Conservation (phyloP, 2,797 vertebrate genomes). For the Ambastaia sidthimunki region DNA sequence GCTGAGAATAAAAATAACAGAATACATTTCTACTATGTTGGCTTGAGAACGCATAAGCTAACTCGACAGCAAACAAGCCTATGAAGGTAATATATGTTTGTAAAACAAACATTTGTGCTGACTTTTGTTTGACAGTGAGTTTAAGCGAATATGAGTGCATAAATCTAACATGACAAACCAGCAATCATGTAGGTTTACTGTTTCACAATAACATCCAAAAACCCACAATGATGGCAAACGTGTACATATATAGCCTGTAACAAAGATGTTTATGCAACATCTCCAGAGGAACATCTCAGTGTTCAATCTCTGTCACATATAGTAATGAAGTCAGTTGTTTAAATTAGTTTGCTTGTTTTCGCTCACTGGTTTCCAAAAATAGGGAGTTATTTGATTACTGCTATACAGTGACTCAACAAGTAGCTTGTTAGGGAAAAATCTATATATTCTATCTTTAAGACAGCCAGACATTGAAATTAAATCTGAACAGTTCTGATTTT, state of each 20-base stretch:
- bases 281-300: conserved; percentile 13
- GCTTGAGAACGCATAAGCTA: conserved; percentile 1
- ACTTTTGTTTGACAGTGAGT: conserved; percentile 38
- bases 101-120: conserved; percentile 34
- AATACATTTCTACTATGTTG: background rate
- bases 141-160: conserved; percentile 16
- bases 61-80: background rate
- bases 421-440: background rate
- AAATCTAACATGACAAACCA: conserved; percentile 36
- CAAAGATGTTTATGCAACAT: conserved; percentile 33
- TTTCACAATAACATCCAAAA: conserved; percentile 34
- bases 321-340: conserved; percentile 9
- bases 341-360: conserved; percentile 24
- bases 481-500: no score
- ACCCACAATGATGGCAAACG: conserved; percentile 20
- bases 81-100: background rate
- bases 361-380: conserved; percentile 1
- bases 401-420: background rate
- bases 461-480: no score
- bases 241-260: background rate
- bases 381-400: background rate
- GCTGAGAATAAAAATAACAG: conserved; percentile 9
- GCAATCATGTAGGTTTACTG: conserved; percentile 37
- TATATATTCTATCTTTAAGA: background rate
- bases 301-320: background rate